These are phyloP conservation scores for Coccyzus lansbergi DNA, from an alignment of 2,797 vertebrate genomes.

Conservation along the genomic window DNA sequence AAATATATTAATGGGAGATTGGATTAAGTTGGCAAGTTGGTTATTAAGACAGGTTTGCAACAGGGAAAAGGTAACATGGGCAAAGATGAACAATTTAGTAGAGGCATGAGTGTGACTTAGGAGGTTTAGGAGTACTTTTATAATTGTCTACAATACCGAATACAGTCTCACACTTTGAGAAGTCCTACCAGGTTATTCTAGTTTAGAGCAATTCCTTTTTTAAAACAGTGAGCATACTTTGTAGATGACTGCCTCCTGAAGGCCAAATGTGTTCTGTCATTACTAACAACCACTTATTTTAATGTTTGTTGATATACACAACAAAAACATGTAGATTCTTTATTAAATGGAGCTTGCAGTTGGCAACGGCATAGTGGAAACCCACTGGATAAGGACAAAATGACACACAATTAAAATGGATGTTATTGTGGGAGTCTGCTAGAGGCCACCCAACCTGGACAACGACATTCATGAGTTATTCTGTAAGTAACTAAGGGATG, in stretches of 20 bases:
- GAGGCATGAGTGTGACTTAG: not conserved
- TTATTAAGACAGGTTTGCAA: not conserved
- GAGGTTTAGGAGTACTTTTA: not conserved
- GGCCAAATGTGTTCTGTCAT: not conserved
- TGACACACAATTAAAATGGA: no score
- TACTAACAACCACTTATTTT: not conserved
- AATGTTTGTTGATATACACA: not conserved
- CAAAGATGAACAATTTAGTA: not conserved
- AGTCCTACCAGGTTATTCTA: not conserved
- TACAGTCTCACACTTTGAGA: not conserved
- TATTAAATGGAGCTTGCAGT: not conserved
- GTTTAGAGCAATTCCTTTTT: not conserved
- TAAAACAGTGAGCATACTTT: not conserved
- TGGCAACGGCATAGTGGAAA: no score
- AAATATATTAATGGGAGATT: not conserved
- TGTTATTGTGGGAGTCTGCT: no score
- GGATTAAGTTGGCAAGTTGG: not conserved
- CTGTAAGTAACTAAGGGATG: no score
- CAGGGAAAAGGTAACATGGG: not conserved
- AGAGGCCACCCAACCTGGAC: no score
- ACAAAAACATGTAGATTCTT: not conserved
- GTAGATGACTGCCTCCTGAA: slow-evolving; percentile 38
- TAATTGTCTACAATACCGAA: not conserved
- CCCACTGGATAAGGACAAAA: no score
- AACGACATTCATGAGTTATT: no score